A percentile compares a stretch with the other conserved stretches of the same genome.
These are phyloP conservation scores for Molothrus aeneus DNA, from an alignment of 2,797 vertebrate genomes.

Conservation along the genomic window DNA sequence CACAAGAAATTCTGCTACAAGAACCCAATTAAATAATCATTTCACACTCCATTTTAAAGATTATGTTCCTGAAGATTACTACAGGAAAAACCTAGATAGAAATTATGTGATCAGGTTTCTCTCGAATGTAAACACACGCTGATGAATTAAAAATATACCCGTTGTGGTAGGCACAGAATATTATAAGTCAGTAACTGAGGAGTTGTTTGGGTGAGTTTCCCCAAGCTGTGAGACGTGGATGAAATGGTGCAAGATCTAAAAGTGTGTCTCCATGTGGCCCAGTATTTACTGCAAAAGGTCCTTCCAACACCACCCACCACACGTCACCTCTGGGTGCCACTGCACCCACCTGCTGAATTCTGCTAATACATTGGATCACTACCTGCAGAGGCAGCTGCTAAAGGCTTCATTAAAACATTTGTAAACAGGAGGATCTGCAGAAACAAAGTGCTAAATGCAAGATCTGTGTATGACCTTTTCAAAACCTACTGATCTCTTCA, in stretches of 20 bases:
- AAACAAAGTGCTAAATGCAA: not conserved
- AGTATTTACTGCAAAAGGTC: not conserved
- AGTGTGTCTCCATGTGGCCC: accelerated
- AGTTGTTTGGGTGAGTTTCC: not conserved
- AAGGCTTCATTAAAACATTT: conserved; percentile 19
- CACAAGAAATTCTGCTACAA: conserved; percentile 8
- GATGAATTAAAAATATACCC: not conserved
- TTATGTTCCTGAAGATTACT: conserved; percentile 9
- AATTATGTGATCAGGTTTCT: not conserved
- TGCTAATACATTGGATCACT: not conserved
- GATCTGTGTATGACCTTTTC: conserved; percentile 11
- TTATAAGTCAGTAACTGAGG: not conserved
- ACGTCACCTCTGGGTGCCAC: accelerated
- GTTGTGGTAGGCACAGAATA: not conserved
- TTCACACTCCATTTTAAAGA: conserved; percentile 30
- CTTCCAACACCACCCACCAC: not conserved
- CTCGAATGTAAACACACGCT: not conserved
- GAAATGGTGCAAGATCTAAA: not conserved
- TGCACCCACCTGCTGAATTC: not conserved
- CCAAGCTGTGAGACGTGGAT: not conserved
- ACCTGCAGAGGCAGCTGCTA: not conserved
- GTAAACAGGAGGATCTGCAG: conserved; percentile 13
- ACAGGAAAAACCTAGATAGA: conserved; percentile 18
- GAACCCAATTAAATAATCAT: conserved; percentile 49
- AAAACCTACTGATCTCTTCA: conserved; percentile 20